Evolutionary conservation across 2,888 invertebrate genomes (phyloP), one percentile per base, ranked within the genome.

Genomic region (Diarsia dahlii): DNA sequence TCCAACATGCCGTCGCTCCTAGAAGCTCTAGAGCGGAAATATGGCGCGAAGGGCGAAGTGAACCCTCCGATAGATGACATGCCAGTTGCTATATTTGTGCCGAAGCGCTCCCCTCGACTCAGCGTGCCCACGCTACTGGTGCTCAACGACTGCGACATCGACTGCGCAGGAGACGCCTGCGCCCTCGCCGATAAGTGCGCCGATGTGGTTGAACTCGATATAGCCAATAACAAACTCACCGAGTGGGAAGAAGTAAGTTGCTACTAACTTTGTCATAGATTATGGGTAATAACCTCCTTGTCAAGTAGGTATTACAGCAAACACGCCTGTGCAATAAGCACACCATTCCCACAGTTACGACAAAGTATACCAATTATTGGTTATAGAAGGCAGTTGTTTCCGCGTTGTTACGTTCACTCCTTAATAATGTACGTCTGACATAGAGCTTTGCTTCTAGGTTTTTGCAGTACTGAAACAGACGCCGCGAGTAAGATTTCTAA

Each of bases 121-220:
- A 97, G 98, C 90, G 98, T 99, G 84, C 98, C 99, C 46, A 98
- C 98, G 18, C 96, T 98, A 76, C 96, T 99, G 89, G 98, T 99
- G 85, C 97, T 99, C 74, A 99, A 99, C 90, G 98, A 99, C 95
- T 99, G 99, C 95, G 98, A 98, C 93, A 99, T 99, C 85, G 98
- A 98, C 91, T 98, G 98, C 90, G 99, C 99, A 63, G 99, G 99
- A 45, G 98, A 98, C 92, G 98, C 98, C 71, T 97, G 98, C 81
- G 98, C 97, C 80, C 97, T 99, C 74, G 97, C 98, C 58, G 98
- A 98, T 87, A 98, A 98, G 93, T 99, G 99, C 93, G 98, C 98
- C 71, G 98, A 98, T 88, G 99, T 99, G n/a, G 98, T 98, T 88
- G 99, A 99, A 94, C 97, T 99, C 87, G 99, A 99, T 94, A 97